phyloP scores from a whole-genome alignment of 92 coral and sea anemone species.

The Anthopleura xanthogrammica region DNA sequence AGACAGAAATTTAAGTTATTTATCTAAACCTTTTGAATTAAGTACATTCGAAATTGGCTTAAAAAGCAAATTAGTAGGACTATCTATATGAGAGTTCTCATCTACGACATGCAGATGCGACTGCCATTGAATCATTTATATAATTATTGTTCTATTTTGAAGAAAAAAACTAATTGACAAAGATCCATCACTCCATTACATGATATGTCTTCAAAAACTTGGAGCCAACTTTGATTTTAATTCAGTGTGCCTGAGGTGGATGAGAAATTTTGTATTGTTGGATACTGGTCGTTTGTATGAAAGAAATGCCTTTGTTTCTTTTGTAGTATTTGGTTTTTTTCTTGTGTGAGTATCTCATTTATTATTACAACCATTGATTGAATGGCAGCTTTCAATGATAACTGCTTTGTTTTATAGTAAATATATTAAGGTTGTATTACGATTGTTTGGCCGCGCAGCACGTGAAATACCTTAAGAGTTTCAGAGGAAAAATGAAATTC shows the following conservation, averaged over 20 bases:
- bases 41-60: no score
- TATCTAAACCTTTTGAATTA: not conserved
- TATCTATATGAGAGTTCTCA: not conserved
- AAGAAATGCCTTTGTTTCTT: not conserved
- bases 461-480: not conserved
- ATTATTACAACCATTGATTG: slow-evolving; percentile 14
- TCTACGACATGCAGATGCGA: not conserved
- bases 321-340: not conserved
- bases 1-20: not conserved
- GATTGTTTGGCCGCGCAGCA: not conserved
- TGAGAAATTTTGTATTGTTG: not conserved
- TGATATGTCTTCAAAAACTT: not conserved
- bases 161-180: not conserved
- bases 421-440: not conserved
- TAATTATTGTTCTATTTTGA: not conserved
- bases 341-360: not conserved
- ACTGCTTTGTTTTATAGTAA: slow-evolving; percentile 11
- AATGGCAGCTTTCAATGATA: slow-evolving; percentile 8
- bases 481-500: not conserved
- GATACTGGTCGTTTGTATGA: not conserved
- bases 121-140: slow-evolving; percentile 20
- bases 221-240: no score
- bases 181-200: not conserved
- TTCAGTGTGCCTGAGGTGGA: no score
- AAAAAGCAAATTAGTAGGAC: not conserved